A percentile compares a stretch with the other conserved stretches of the same genome.
Conservation (phyloP, 1,140 invertebrate genomes). For the Ctenoplectra terminalis region DNA sequence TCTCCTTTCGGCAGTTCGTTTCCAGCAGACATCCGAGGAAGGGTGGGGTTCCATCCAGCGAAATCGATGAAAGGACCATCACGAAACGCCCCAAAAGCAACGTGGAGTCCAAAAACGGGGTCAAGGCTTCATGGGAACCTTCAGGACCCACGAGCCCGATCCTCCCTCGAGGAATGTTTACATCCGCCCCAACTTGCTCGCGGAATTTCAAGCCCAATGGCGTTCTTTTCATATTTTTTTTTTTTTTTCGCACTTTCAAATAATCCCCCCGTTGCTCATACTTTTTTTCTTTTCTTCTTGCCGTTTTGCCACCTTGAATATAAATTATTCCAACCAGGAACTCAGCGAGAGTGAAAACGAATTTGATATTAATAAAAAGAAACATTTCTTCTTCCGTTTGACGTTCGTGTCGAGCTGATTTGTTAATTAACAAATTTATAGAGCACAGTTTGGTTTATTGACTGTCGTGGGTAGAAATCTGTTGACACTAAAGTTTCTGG, state of each 20-base stretch:
- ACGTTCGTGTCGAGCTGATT: too few relatives aligned
- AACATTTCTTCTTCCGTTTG: too few relatives aligned
- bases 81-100: conserved; percentile 44
- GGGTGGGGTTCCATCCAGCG: conserved; percentile 51
- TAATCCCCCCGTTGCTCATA: neutral
- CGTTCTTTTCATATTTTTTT: neutral
- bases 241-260: neutral
- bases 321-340: neutral
- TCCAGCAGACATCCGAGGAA: conserved; percentile 8
- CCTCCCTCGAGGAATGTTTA: conserved; percentile 32
- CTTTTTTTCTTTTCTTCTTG: neutral
- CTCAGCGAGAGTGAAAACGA: neutral
- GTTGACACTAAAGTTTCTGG: neutral
- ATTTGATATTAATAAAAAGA: neutral
- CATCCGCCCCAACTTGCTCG: neutral
- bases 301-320: neutral
- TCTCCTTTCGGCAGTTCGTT: conserved; percentile 24
- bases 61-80: conserved; percentile 64
- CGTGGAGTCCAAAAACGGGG: conserved; percentile 36
- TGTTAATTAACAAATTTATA: neutral
- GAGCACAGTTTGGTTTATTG: neutral
- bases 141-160: conserved; percentile 38
- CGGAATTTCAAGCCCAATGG: neutral
- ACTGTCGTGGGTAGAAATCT: neutral
- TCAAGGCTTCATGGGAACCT: conserved; percentile 59